Evolutionary conservation across 64 coral and sea anemone genomes (phyloP).

Genomic region (Porites australiensis): DNA sequence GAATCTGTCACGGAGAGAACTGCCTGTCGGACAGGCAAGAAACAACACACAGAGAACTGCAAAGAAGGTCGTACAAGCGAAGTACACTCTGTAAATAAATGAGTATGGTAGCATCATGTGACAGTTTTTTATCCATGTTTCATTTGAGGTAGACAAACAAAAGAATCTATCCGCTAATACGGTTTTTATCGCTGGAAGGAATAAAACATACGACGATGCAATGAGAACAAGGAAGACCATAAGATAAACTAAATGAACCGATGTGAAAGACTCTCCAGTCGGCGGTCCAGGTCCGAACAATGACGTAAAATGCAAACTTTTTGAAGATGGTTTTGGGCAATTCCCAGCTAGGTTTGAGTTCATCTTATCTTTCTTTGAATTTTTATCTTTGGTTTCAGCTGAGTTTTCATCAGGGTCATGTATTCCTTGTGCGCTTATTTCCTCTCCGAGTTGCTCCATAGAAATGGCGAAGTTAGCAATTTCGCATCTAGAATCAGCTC

Average conservation of each 20-base stretch:
- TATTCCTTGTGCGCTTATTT: neutral
- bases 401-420: neutral
- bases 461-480: neutral
- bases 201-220: constrained; percentile 36
- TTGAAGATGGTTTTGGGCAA: neutral
- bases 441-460: neutral
- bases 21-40: neutral
- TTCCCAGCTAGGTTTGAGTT: neutral
- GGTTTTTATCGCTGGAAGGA: constrained; percentile 14
- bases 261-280: constrained; percentile 27
- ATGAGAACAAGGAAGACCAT: constrained; percentile 18
- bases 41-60: constrained; percentile 55
- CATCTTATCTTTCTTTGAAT: neutral
- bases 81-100: constrained; percentile 69
- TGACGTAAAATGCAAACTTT: constrained; percentile 9
- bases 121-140: constrained; percentile 10
- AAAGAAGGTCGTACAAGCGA: constrained; percentile 58
- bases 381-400: neutral
- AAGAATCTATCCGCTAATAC: constrained; percentile 5
- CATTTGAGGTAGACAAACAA: neutral
- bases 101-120: constrained; percentile 27
- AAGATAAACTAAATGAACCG: constrained; percentile 62
- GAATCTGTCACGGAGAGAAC: constrained; percentile 20
- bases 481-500: too few species aligned
- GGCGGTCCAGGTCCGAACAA: constrained; percentile 52